phyloP scores from a whole-genome alignment of 2,113 vertebrate genomes.

The Scolopax mira region DNA sequence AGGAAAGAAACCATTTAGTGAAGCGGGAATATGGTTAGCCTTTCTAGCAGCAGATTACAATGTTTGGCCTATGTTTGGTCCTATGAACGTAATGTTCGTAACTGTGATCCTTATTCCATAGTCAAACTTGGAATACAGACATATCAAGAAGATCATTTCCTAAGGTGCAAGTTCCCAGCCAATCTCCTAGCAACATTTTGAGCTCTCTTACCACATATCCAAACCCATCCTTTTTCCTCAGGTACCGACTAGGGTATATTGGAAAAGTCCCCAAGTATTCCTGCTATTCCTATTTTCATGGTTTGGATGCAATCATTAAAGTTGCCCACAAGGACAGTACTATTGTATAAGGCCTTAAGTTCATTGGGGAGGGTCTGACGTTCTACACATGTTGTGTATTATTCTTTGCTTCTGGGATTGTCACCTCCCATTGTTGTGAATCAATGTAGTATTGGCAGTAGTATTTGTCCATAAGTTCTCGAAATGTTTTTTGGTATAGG shows the following conservation, averaged over 20 bases:
- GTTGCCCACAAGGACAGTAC: neutral
- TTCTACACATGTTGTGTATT: neutral
- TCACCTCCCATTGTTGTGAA: neutral
- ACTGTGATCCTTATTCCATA: neutral
- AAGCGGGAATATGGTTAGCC: neutral
- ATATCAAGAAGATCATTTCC: neutral
- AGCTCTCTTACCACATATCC: neutral
- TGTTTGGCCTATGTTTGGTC: neutral
- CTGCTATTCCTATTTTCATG: neutral
- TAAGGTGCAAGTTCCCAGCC: neutral
- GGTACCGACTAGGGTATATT: neutral
- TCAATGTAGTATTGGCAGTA: neutral
- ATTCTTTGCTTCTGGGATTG: neutral
- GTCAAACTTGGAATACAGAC: neutral
- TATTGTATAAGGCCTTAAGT: neutral
- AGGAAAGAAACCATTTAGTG: neutral
- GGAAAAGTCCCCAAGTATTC: neutral
- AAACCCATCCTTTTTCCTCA: neutral
- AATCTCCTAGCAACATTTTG: neutral
- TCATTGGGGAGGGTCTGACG: neutral
- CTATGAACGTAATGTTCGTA: neutral
- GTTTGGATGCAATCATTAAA: neutral
- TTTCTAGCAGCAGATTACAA: neutral
- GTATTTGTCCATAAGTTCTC: neutral
- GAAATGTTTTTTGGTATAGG: neutral